These are phyloP conservation scores for Mallotus villosus DNA, from an alignment of 2,797 vertebrate species.

Conservation along the genomic window DNA sequence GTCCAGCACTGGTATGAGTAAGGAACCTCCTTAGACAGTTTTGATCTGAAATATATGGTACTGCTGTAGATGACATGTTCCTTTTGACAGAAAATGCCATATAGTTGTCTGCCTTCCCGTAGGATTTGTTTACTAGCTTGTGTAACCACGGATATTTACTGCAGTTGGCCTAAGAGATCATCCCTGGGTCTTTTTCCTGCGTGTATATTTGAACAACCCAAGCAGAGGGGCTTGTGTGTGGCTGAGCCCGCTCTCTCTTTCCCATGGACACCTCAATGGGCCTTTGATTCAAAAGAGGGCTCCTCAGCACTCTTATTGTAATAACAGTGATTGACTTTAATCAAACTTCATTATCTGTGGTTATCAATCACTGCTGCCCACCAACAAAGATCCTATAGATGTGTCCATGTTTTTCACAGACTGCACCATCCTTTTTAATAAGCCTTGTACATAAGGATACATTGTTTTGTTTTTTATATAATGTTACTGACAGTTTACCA, in stretches of 20 bases:
- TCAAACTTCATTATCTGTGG: conserved; percentile 52
- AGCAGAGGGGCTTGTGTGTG: conserved; percentile 50
- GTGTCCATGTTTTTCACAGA: conserved; percentile 8
- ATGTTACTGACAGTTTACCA: conserved; percentile 30
- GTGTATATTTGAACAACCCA: conserved; percentile 48
- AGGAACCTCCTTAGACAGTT: neutral
- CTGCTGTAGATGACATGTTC: too few relatives aligned
- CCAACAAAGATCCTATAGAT: conserved; percentile 35
- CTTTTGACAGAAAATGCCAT: too few relatives aligned
- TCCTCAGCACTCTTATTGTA: conserved; percentile 58
- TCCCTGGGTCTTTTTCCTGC: conserved; percentile 23
- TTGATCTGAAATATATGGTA: neutral
- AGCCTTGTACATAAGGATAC: conserved; percentile 29
- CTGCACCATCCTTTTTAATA: conserved; percentile 25
- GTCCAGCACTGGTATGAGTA: neutral
- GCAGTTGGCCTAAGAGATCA: conserved; percentile 26
- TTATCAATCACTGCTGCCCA: conserved; percentile 36
- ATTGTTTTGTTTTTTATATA: conserved; percentile 33
- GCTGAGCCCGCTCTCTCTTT: conserved; percentile 62
- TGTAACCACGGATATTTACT: neutral
- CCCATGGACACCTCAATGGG: conserved; percentile 64
- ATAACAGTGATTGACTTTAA: conserved; percentile 62
- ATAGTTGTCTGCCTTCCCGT: too few relatives aligned
- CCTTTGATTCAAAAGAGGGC: conserved; percentile 68
- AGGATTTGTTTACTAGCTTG: neutral